Evolutionary conservation across 2,113 vertebrate species (phyloP).

Genomic region (Onychostruthus taczanowskii): DNA sequence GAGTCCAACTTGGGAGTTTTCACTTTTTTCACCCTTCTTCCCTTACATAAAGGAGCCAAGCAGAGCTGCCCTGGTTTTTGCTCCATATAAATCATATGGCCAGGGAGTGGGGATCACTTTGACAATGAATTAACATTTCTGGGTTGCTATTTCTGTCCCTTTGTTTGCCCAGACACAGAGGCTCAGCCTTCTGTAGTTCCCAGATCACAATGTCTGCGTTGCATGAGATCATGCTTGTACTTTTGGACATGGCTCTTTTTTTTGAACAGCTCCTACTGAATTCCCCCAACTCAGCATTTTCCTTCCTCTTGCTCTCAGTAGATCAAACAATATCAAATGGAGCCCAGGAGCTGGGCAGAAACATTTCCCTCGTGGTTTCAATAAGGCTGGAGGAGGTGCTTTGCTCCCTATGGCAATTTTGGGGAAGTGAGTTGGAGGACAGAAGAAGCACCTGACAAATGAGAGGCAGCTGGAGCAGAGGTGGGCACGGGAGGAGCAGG

Average conservation of each 20-base stretch:
- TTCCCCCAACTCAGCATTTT: slow-evolving; percentile 19
- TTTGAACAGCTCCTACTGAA: not conserved
- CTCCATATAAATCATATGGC: slow-evolving; percentile 11
- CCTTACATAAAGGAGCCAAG: not conserved
- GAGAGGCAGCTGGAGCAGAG: not conserved
- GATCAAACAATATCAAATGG: not conserved
- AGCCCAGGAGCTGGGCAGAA: not conserved
- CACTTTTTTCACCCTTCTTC: not conserved
- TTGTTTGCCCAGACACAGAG: slow-evolving; percentile 48
- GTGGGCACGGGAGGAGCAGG: not conserved
- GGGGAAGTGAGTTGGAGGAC: not conserved
- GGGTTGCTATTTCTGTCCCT: slow-evolving; percentile 37
- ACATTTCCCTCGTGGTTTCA: not conserved
- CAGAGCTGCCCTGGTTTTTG: slow-evolving; percentile 21
- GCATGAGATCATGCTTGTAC: slow-evolving; percentile 25
- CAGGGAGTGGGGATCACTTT: not conserved
- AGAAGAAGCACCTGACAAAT: not conserved
- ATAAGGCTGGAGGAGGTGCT: not conserved
- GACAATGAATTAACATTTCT: slow-evolving; percentile 20
- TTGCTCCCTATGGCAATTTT: not conserved
- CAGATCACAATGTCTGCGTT: not conserved
- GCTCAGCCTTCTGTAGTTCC: slow-evolving; percentile 6
- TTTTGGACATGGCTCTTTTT: not conserved
- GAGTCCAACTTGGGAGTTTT: not conserved
- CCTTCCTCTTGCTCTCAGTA: not conserved